A percentile compares a stretch with the other conserved stretches of the same genome.
phyloP scores from a whole-genome alignment of 2,888 invertebrate genomes.

The Perdita meconis region DNA sequence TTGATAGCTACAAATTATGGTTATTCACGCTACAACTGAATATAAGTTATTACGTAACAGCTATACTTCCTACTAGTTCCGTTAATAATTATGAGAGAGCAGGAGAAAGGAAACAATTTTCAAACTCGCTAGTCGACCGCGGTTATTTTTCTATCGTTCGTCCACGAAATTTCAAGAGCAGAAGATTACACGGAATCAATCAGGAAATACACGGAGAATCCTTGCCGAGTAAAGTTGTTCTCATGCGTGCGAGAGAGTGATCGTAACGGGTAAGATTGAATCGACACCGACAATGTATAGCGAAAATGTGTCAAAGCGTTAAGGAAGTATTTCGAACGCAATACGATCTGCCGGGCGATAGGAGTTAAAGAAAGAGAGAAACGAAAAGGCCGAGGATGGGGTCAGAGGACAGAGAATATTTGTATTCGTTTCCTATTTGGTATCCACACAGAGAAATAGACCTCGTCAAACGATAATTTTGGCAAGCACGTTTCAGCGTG shows the following conservation, averaged over 20 bases:
- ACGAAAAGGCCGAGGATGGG: constrained; percentile 20
- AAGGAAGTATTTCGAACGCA: constrained; percentile 78
- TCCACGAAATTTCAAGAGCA: constrained; percentile 35
- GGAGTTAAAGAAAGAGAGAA: constrained; percentile 10
- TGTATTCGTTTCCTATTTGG: neutral
- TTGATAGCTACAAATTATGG: constrained; percentile 43
- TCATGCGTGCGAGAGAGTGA: constrained; percentile 14
- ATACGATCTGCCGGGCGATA: constrained; percentile 76
- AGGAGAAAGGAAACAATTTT: constrained; percentile 12
- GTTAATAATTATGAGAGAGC: constrained; percentile 28
- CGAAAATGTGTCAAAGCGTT: constrained; percentile 56
- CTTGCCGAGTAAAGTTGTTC: constrained; percentile 42
- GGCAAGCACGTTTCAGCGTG: no score
- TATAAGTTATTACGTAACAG: constrained; percentile 41
- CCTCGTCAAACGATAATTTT: no score
- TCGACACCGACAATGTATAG: constrained; percentile 25
- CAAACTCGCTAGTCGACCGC: constrained; percentile 29
- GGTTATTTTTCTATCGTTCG: constrained; percentile 46
- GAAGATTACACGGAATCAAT: constrained; percentile 10
- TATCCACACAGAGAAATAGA: no score
- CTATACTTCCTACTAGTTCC: constrained; percentile 33
- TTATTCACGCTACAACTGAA: constrained; percentile 29
- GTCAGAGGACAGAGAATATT: constrained; percentile 4
- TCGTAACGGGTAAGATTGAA: constrained; percentile 23
- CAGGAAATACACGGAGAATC: constrained; percentile 21